phyloP scores from a whole-genome alignment of 2,113 vertebrate species.

The Gopherus evgoodei region DNA sequence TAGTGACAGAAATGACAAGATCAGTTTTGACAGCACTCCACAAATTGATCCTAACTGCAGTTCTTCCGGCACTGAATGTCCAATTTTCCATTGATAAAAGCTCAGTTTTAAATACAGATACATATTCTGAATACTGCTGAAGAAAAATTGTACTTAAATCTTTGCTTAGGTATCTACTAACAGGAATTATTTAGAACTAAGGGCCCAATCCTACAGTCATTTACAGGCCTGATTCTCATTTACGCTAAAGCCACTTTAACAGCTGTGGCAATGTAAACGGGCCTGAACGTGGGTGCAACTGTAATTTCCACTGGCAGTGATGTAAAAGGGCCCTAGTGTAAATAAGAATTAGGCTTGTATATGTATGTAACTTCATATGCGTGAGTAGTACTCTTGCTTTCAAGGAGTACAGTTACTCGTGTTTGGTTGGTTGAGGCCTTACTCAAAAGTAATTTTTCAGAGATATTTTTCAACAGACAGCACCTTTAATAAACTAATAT shows the following conservation, averaged over 20 bases:
- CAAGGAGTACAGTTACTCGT: constrained; percentile 39
- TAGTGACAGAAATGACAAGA: constrained; percentile 71
- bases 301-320: constrained; percentile 48
- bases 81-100: constrained; percentile 55
- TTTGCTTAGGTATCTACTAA: constrained; percentile 67
- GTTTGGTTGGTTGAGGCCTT: neutral
- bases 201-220: neutral
- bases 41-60: constrained; percentile 69
- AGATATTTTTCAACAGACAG: constrained; percentile 45
- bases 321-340: constrained; percentile 28
- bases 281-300: constrained; percentile 14
- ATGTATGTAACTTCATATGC: constrained; percentile 36
- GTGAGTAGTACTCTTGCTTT: constrained; percentile 19
- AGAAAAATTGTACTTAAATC: constrained; percentile 65
- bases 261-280: constrained; percentile 12
- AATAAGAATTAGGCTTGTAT: constrained; percentile 32
- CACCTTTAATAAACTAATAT: constrained; percentile 65
- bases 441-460: constrained; percentile 57
- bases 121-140: constrained; percentile 56
- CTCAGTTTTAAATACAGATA: constrained; percentile 48
- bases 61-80: constrained; percentile 59
- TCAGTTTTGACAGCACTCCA: constrained; percentile 68
- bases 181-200: constrained; percentile 52
- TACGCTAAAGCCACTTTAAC: neutral
- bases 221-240: constrained; percentile 25